Conservation (phyloP, 2,888 invertebrate genomes). For the Cryptus viduatorius region DNA sequence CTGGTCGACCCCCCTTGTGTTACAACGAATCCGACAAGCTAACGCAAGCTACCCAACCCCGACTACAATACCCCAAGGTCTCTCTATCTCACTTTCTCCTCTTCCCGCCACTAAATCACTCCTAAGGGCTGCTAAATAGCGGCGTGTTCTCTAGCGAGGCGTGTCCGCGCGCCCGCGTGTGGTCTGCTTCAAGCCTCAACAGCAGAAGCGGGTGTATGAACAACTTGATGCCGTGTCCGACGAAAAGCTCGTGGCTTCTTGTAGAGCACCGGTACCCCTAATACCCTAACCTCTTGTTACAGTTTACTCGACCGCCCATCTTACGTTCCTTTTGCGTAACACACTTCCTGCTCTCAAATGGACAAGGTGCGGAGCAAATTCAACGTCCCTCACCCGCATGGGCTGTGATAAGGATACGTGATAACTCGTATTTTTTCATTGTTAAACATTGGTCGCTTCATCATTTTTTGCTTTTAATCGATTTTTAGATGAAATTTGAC, state of each 20-base stretch:
- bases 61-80: constrained; percentile 62
- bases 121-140: constrained; percentile 84
- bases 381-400: too few species aligned
- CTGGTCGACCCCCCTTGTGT: constrained; percentile 61
- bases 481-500: too few species aligned
- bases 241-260: constrained; percentile 40
- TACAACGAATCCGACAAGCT: constrained; percentile 75
- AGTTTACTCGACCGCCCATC: background rate
- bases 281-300: constrained; percentile 28
- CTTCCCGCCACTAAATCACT: constrained; percentile 81
- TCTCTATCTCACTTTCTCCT: constrained; percentile 51
- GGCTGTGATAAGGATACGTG: too few species aligned
- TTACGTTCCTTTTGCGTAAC: background rate
- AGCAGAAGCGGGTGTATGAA: constrained; percentile 39
- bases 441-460: too few species aligned
- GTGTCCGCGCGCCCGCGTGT: constrained; percentile 73
- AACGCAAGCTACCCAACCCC: constrained; percentile 67
- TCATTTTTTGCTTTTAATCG: too few species aligned
- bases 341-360: constrained; percentile 48
- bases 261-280: constrained; percentile 1
- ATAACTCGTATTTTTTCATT: too few species aligned
- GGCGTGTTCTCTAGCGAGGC: constrained; percentile 73
- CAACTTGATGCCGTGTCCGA: constrained; percentile 59
- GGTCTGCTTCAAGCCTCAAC: constrained; percentile 68
- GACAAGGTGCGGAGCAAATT: too few species aligned